Evolutionary conservation across 2,113 vertebrate species (phyloP).

Genomic region (Furnarius figulus): DNA sequence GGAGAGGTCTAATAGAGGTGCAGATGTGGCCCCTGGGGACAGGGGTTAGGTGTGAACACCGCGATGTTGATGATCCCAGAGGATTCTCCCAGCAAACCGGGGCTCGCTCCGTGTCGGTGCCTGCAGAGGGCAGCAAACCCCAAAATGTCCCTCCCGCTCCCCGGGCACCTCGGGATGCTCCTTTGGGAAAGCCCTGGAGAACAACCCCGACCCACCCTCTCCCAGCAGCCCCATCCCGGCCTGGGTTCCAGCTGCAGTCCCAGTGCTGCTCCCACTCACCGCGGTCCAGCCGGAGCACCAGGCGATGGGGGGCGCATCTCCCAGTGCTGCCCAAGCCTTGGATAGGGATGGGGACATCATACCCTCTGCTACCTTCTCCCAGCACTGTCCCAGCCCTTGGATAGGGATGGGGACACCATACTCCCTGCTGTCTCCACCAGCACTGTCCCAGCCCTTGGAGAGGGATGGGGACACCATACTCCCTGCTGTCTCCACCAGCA

Average conservation of each 20-base stretch:
- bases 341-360: not conserved
- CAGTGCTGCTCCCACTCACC: accelerated
- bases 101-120: not conserved
- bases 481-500: no score
- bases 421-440: not conserved
- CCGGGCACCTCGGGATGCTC: not conserved
- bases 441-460: accelerated
- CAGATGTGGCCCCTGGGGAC: not conserved
- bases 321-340: not conserved
- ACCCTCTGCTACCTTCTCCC: no score
- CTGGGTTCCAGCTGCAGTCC: not conserved
- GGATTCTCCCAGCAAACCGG: not conserved
- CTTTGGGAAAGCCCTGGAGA: not conserved
- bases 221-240: not conserved
- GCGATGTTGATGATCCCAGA: accelerated
- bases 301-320: accelerated
- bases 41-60: accelerated
- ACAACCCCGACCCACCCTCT: not conserved
- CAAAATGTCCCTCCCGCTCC: not conserved
- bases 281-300: accelerated
- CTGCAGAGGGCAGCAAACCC: not conserved
- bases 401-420: no score
- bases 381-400: no score
- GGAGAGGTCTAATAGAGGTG: not conserved
- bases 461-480: not conserved